phyloP scores from a whole-genome alignment of 1,140 invertebrate species.

The Araneus ventricosus region DNA sequence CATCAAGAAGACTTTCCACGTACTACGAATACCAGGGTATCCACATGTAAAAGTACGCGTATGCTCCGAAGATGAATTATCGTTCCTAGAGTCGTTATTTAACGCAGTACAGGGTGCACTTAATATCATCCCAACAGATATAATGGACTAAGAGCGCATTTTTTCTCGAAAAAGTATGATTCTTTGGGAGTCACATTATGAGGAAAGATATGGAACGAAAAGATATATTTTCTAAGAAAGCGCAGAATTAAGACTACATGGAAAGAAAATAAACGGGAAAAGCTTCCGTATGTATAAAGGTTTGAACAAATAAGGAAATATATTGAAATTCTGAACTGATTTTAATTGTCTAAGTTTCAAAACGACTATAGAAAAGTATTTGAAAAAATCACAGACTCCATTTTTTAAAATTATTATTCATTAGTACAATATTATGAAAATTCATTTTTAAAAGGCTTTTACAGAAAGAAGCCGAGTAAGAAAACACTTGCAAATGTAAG shows the following conservation, averaged over 20 bases:
- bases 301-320: no score
- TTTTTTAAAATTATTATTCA: no score
- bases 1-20: constrained; percentile 71
- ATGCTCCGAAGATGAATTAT: constrained; percentile 69
- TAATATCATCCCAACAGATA: constrained; percentile 61
- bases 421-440: no score
- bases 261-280: not conserved
- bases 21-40: constrained; percentile 67
- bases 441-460: no score
- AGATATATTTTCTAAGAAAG: constrained; percentile 23
- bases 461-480: no score
- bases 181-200: not conserved
- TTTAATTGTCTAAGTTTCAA: no score
- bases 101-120: constrained; percentile 41
- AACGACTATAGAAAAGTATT: no score
- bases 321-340: no score
- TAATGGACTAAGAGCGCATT: constrained; percentile 50
- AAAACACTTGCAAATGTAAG: no score
- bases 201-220: constrained; percentile 7
- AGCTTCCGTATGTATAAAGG: not conserved
- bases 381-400: no score
- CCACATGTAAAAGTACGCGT: constrained; percentile 72
- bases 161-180: not conserved
- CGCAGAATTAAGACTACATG: constrained; percentile 24
- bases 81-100: constrained; percentile 56